Evolutionary conservation across 2,797 vertebrate species (phyloP).

Genomic region (Chloroceryle inda): DNA sequence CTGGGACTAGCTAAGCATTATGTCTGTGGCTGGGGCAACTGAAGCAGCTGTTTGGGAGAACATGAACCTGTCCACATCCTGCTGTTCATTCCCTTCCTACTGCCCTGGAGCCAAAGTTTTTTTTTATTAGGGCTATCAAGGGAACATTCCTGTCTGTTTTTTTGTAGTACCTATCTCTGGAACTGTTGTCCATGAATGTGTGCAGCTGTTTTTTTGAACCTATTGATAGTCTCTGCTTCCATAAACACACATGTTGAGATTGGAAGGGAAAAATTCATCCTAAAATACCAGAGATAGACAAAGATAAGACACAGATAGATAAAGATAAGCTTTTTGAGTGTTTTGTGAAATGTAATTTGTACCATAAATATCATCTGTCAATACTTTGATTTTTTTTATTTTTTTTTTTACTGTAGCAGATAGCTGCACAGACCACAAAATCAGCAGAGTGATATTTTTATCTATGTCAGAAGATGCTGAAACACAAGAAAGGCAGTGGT

Average conservation of each 20-base stretch:
- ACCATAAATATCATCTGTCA: background rate
- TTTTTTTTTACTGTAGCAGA: background rate
- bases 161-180: background rate
- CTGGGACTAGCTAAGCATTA: rapidly evolving
- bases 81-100: background rate
- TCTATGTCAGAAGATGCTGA: background rate
- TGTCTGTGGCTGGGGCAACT: background rate
- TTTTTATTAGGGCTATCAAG: background rate
- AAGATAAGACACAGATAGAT: background rate
- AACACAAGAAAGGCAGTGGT: background rate
- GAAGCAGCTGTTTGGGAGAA: background rate
- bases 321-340: background rate
- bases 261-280: background rate
- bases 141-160: background rate
- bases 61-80: background rate
- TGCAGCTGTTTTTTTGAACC: background rate
- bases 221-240: background rate
- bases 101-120: background rate
- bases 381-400: background rate
- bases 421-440: background rate
- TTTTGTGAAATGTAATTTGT: background rate
- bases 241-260: background rate
- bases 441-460: background rate
- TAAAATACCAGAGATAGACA: background rate
- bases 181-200: background rate